These are phyloP conservation scores for Pandemis cinnamomeana DNA, from an alignment of 2,888 invertebrate species.

Conservation along the genomic window DNA sequence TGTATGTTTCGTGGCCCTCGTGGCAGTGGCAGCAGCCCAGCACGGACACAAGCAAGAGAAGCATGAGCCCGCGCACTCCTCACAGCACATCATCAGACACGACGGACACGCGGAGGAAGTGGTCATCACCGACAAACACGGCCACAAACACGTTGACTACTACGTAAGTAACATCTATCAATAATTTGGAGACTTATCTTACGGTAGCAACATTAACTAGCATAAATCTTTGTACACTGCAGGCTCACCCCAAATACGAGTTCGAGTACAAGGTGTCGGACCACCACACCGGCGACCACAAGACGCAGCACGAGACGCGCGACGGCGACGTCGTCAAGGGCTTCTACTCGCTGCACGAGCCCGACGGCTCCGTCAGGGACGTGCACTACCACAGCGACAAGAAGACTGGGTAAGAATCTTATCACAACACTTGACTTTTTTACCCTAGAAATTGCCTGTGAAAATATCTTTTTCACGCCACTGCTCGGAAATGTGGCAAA, in stretches of 20 bases:
- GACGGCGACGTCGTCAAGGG: slow-evolving; percentile 80
- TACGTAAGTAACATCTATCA: slow-evolving; percentile 26
- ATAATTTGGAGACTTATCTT: background rate
- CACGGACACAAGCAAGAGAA: slow-evolving; percentile 53
- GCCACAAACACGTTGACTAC: slow-evolving; percentile 37
- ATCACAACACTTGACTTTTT: background rate
- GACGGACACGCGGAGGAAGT: slow-evolving; percentile 47
- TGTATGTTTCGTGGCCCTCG: slow-evolving; percentile 23
- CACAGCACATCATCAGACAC: slow-evolving; percentile 51
- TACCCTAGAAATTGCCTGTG: background rate
- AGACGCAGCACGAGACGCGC: slow-evolving; percentile 63
- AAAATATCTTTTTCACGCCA: too few relatives aligned
- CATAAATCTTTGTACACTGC: background rate
- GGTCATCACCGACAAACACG: slow-evolving; percentile 43
- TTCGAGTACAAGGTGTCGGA: slow-evolving; percentile 69
- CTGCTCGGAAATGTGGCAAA: too few relatives aligned
- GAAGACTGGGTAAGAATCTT: slow-evolving; percentile 52
- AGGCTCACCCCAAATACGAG: slow-evolving; percentile 44
- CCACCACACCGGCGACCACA: slow-evolving; percentile 67
- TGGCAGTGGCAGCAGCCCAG: slow-evolving; percentile 11
- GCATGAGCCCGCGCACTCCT: slow-evolving; percentile 52
- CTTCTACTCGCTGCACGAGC: slow-evolving; percentile 72
- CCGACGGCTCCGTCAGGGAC: slow-evolving; percentile 63
- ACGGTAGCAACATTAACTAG: background rate
- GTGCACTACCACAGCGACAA: slow-evolving; percentile 47